Percentiles rank a stretch among this genome's conserved stretches.
Conservation (phyloP, 2,797 vertebrate genomes). For the Petrocephalus schoutedeni region DNA sequence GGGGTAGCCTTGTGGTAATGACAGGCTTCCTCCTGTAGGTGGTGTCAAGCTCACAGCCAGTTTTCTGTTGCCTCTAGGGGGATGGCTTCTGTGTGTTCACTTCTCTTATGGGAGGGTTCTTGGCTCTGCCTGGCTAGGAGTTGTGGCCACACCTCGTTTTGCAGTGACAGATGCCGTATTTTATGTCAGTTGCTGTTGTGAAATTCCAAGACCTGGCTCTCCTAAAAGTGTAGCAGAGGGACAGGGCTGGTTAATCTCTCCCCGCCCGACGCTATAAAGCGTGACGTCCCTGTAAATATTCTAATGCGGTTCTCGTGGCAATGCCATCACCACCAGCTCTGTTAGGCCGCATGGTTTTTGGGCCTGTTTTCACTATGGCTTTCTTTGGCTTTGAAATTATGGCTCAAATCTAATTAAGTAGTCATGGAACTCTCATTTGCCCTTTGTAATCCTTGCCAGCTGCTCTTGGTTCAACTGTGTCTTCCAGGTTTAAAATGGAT, state of each 20-base stretch:
- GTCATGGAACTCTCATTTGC: not conserved
- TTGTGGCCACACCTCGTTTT: not conserved
- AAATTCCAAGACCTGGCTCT: not conserved
- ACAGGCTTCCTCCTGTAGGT: slow-evolving; percentile 45
- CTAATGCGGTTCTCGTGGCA: not conserved
- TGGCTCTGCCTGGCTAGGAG: not conserved
- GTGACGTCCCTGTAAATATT: not conserved
- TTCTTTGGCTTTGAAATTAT: not conserved
- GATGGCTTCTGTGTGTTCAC: not conserved
- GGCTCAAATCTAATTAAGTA: not conserved
- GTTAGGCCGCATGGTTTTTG: not conserved
- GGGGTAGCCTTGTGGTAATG: not conserved
- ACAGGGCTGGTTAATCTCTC: not conserved
- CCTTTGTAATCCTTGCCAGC: not conserved
- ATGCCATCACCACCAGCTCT: not conserved
- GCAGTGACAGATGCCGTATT: not conserved
- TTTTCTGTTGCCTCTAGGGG: not conserved
- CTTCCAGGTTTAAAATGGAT: not conserved
- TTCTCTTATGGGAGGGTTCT: not conserved
- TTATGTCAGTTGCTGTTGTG: not conserved
- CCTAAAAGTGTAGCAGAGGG: not conserved
- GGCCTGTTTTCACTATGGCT: not conserved
- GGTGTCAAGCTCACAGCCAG: slow-evolving; percentile 31
- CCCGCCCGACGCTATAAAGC: not conserved
- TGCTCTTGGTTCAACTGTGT: not conserved